Evolutionary conservation across 2,888 invertebrate genomes (phyloP), one percentile per base, ranked within the genome.

Genomic region (Mimumesa dahlbomi): DNA sequence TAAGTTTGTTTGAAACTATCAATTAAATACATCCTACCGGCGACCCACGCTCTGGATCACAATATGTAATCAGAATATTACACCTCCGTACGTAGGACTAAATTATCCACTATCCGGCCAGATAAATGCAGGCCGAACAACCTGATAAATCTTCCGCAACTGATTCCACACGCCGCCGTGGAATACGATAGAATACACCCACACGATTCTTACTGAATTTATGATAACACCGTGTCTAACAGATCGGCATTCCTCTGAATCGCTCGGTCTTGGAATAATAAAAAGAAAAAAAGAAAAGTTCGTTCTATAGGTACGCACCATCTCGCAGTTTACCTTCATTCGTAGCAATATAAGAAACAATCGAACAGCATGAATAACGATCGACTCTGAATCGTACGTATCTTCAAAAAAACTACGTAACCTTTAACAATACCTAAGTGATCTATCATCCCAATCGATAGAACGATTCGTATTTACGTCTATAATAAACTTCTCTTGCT

Each of bases 1-100:
- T 64, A 73, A 73, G 71, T 73, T 71, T 61, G 71, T 65, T 73
- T 21, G 71, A 52, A 73, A 73, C 72, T 73, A 73, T 73, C 72
- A 73, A 73, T 73, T 73, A 73, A 65, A 57, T 65, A 34, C 70
- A 58, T 70, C 71, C 72, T 59, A 65, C 72, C 43, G 31, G 9
- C 72, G 43, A 14, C 72, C 72, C 61, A 73, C 72, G 65, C 61
- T 46, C 21, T 9, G 22, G 43, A 71, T 65, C 72, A 73, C 72
- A 73, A 73, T 71, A 57, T 71, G 71, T 73, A 65, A 73, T 73
- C 72, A 73, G 72, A 64, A 53, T 65, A 65, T 65, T 73, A 65
- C 71, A 73, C 71, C 72, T 73, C 59, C 54, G 59, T 73, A 64
- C 59, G 65, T 73, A 70, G 72, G 70, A 71, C 56, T 73, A 65